These are phyloP conservation scores for Thomomys bottae DNA, from an alignment of 2,113 vertebrate species.

Conservation along the genomic window DNA sequence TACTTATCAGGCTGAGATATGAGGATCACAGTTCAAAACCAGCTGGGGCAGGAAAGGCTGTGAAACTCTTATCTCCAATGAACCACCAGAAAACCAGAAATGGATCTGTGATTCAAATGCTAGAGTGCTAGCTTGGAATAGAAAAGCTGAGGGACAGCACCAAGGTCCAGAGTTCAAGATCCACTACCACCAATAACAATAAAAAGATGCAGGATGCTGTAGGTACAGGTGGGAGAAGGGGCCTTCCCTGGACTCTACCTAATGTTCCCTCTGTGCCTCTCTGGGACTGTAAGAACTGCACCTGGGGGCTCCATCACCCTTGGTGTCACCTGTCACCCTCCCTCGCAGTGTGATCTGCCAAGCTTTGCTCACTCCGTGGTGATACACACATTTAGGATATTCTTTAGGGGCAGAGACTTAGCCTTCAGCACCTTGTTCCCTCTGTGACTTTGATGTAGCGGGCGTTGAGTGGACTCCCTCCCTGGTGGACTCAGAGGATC, in stretches of 20 bases:
- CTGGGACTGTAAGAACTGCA: accelerated
- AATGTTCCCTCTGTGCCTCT: background rate
- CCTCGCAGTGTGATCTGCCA: background rate
- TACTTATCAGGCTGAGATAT: no score
- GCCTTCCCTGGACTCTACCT: no score
- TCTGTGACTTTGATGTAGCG: background rate
- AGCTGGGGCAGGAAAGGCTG: no score
- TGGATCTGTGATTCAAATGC: no score
- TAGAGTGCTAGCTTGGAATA: no score
- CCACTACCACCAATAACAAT: background rate
- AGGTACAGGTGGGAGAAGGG: no score
- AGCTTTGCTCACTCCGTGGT: background rate
- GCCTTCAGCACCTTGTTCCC: no score
- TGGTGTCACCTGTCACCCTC: background rate
- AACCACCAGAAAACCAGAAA: no score
- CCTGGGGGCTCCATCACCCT: background rate
- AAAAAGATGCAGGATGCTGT: background rate
- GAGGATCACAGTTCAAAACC: no score
- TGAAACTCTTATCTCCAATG: no score
- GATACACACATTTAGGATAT: background rate
- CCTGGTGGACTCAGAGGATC: background rate
- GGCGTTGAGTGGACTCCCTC: background rate
- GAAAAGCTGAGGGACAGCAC: no score
- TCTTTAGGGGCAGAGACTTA: background rate
- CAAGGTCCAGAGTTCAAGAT: no score